Evolutionary conservation across 2,113 vertebrate genomes (phyloP).

Genomic region (Calidris pygmaea): DNA sequence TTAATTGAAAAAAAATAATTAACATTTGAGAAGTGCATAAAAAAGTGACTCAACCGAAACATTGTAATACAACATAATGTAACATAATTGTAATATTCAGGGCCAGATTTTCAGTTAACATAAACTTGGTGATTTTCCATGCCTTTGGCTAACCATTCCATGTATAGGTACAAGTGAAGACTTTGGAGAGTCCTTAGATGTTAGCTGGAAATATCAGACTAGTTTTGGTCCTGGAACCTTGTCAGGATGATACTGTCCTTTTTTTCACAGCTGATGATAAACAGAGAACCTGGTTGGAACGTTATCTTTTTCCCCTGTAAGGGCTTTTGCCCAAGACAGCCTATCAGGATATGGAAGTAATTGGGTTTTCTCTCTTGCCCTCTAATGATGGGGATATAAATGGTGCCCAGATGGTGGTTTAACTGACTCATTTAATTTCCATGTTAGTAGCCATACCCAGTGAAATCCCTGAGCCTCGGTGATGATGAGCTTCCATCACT

Average conservation of each 20-base stretch:
- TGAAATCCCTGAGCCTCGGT: constrained; percentile 45
- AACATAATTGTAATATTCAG: rapidly evolving
- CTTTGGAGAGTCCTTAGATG: not conserved
- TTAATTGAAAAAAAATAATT: not conserved
- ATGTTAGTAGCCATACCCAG: constrained; percentile 10
- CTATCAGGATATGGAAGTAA: constrained; percentile 1
- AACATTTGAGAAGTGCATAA: not conserved
- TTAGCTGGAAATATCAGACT: not conserved
- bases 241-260: not conserved
- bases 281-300: not conserved
- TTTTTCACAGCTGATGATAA: not conserved
- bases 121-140: not conserved
- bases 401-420: constrained; percentile 36
- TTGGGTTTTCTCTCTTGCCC: constrained; percentile 37
- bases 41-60: not conserved
- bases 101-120: not conserved
- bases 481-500: constrained; percentile 50
- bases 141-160: not conserved
- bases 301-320: not conserved
- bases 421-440: constrained; percentile 57
- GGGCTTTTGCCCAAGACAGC: not conserved
- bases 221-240: not conserved
- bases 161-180: not conserved
- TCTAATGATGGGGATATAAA: constrained; percentile 27
- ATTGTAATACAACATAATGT: not conserved